Evolutionary conservation across 2,797 vertebrate genomes (phyloP), one percentile per base, ranked within the genome.

Genomic region (Salarias fasciatus): DNA sequence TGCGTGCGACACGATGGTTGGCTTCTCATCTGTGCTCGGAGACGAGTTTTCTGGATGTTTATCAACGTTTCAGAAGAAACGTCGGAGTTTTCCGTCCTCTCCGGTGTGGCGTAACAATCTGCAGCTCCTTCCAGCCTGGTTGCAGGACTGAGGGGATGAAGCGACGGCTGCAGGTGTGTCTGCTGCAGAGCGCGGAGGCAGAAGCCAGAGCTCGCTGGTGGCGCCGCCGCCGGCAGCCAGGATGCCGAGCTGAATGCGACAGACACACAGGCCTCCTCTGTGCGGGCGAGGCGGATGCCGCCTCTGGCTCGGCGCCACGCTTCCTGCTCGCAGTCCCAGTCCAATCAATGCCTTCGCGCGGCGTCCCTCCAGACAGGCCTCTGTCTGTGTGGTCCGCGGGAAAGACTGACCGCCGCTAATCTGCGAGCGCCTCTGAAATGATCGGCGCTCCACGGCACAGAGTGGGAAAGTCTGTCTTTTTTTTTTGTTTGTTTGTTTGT

Each of bases 291-390:
- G 75, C 79, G 77, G 88, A 87, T 87, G 82, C 79, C 45, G 83
- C 66, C 67, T 56, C 82, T 92, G 89, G 90, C 85, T 56, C 6
- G 1, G 40, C 69, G 86, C 88, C 90, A 87, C 59, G 84, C 86
- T 89, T 89, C 88, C 88, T 85, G 85, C 85, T 87, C 85, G 72
- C 75, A 85, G 80, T 61, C 87, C 78, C 85, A 85, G 82, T 63
- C 84, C 88, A 89, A 89, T 91, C 89, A 86, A 83, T 84, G 84
- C 86, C 83, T 89, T 89, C 78, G 89, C 88, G 82, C 0, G 54
- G 78, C 79, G 77, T 68, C 69, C 72, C 74, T 64, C 70, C 72
- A 77, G 88, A 89, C 83, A 89, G 89, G 57, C 80, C 78, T 75
- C 79, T 73, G 75, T 86, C 74, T 88, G 82, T 84, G 80, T 56